Percentiles rank a stretch among this genome's conserved stretches.
These are phyloP conservation scores for Helleia helle DNA, from an alignment of 2,888 invertebrate genomes.

Conservation along the genomic window DNA sequence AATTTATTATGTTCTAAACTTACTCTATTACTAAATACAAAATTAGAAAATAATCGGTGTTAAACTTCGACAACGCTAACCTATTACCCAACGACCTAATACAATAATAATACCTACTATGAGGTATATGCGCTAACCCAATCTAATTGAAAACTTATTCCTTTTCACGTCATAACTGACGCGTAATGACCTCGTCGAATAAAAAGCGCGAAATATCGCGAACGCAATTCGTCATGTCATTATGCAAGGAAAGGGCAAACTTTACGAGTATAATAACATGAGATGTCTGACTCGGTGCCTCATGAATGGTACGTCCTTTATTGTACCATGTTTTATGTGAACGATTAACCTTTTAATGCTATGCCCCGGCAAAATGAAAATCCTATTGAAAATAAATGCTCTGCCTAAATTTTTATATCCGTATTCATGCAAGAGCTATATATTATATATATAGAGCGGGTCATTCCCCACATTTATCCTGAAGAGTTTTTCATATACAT, in stretches of 20 bases:
- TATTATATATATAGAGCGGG: no score
- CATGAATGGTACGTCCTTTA: slow-evolving; percentile 66
- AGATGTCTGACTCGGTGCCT: slow-evolving; percentile 66
- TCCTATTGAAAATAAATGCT: slow-evolving; percentile 22
- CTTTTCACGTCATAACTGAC: slow-evolving; percentile 34
- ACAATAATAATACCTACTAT: no score
- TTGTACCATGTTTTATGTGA: slow-evolving; percentile 68
- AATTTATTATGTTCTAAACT: no score
- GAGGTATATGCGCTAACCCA: no score
- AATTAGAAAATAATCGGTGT: no score
- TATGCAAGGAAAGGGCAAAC: slow-evolving; percentile 72
- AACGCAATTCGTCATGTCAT: slow-evolving; percentile 72
- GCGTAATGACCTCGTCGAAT: slow-evolving; percentile 62
- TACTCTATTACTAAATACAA: no score
- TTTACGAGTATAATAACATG: slow-evolving; percentile 72
- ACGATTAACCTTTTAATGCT: slow-evolving; percentile 71
- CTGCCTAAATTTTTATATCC: slow-evolving; percentile 11
- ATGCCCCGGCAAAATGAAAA: slow-evolving; percentile 38
- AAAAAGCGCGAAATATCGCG: slow-evolving; percentile 66
- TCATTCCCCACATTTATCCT: slow-evolving; percentile 3
- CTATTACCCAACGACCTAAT: no score
- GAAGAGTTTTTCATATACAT: background rate
- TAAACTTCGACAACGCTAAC: no score
- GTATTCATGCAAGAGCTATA: background rate
- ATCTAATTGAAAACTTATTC: no score